phyloP scores from a whole-genome alignment of 2,888 invertebrate genomes.

The Leptopilina myrica region DNA sequence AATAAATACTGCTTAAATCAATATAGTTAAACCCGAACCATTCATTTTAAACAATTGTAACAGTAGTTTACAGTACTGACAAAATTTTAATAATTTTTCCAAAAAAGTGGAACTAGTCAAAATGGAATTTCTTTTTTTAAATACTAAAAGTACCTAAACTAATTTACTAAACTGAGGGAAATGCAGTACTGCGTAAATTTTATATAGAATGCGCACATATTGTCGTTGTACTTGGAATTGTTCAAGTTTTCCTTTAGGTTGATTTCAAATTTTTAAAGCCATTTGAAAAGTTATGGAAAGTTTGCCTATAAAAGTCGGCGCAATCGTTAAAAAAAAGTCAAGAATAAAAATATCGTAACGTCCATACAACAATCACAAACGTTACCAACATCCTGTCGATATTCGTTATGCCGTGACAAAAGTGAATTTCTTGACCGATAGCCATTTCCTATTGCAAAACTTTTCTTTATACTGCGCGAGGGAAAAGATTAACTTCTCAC shows the following conservation, averaged over 20 bases:
- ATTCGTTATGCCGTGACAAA: slow-evolving; percentile 49
- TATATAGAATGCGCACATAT: slow-evolving; percentile 44
- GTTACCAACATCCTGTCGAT: slow-evolving; percentile 52
- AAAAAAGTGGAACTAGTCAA: too few species aligned
- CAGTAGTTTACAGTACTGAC: too few species aligned
- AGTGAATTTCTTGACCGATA: slow-evolving; percentile 53
- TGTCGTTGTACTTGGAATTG: slow-evolving; percentile 36
- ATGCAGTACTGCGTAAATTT: slow-evolving; percentile 71
- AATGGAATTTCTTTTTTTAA: too few species aligned
- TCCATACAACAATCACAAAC: slow-evolving; percentile 39
- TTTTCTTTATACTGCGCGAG: background rate
- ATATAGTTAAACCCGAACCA: too few species aligned
- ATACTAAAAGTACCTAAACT: too few species aligned
- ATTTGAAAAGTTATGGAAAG: slow-evolving; percentile 60
- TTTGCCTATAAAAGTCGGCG: slow-evolving; percentile 72
- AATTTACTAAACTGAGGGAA: slow-evolving; percentile 44
- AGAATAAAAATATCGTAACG: slow-evolving; percentile 65
- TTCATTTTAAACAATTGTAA: too few species aligned
- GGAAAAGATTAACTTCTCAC: background rate
- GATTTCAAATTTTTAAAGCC: slow-evolving; percentile 56
- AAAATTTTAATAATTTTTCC: too few species aligned
- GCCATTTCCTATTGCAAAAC: slow-evolving; percentile 42
- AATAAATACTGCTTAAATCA: too few species aligned
- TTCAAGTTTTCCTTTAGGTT: slow-evolving; percentile 51
- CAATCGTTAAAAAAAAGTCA: slow-evolving; percentile 51